A percentile compares a stretch with the other conserved stretches of the same genome.
phyloP scores from a whole-genome alignment of 2,888 invertebrate genomes.

The Rhodophaea formosa region DNA sequence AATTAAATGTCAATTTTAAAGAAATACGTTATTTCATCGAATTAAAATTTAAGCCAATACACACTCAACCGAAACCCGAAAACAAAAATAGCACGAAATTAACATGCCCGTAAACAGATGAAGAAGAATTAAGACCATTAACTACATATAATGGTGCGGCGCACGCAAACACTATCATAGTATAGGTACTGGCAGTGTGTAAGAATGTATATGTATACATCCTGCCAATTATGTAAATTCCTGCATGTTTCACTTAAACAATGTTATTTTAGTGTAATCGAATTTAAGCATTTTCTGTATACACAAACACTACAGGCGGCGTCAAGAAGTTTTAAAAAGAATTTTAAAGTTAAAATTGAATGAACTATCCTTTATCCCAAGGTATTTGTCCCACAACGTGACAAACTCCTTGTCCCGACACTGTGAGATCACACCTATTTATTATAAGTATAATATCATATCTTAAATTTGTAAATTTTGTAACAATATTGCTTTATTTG shows the following conservation, averaged over 20 bases:
- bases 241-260: not conserved
- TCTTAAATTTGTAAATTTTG: no score
- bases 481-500: no score
- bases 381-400: no score
- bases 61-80: not conserved
- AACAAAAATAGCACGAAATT: constrained; percentile 9
- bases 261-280: not conserved
- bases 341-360: not conserved
- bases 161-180: constrained; percentile 6
- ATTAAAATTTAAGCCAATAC: not conserved
- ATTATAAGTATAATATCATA: no score
- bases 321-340: not conserved
- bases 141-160: constrained; percentile 5
- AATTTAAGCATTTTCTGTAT: not conserved
- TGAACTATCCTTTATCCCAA: no score
- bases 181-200: not conserved
- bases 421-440: no score
- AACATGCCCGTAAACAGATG: constrained; percentile 12
- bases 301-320: not conserved
- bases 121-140: constrained; percentile 13
- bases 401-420: no score
- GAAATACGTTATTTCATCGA: no score
- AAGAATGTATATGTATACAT: constrained; percentile 1
- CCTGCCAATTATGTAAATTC: not conserved
- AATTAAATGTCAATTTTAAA: no score